phyloP scores from a whole-genome alignment of 2,113 vertebrate genomes.

The Mellivora capensis region DNA sequence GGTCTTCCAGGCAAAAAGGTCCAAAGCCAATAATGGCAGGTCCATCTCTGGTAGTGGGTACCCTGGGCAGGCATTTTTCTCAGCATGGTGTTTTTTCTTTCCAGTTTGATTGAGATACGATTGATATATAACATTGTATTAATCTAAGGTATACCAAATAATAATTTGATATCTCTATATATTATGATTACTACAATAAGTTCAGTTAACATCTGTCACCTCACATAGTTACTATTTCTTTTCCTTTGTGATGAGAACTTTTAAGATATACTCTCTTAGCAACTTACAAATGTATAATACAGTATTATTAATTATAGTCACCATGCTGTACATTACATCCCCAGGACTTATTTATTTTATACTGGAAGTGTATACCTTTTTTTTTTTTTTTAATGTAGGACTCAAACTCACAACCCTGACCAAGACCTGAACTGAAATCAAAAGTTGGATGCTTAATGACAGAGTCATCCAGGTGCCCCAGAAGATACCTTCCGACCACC shows the following conservation, averaged over 20 bases:
- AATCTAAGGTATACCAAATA: neutral
- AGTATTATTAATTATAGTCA: neutral
- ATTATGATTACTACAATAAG: neutral
- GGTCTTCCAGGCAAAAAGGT: neutral
- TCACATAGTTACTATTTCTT: neutral
- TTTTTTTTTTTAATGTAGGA: neutral
- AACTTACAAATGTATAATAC: neutral
- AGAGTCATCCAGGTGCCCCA: neutral
- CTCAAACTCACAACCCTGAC: neutral
- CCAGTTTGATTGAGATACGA: neutral
- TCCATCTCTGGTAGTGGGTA: neutral
- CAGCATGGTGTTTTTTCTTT: neutral
- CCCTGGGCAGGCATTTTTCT: neutral
- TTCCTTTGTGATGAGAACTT: neutral
- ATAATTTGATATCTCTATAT: neutral
- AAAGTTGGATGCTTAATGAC: neutral
- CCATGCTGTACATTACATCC: neutral
- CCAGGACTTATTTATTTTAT: neutral
- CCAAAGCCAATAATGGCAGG: neutral
- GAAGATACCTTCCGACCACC: neutral
- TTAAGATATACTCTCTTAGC: neutral
- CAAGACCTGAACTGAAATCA: neutral
- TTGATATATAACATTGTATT: neutral
- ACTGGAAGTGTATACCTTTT: neutral
- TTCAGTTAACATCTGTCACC: neutral